Conservation (phyloP, 2,113 vertebrate genomes). For the Platysteira castanea region DNA sequence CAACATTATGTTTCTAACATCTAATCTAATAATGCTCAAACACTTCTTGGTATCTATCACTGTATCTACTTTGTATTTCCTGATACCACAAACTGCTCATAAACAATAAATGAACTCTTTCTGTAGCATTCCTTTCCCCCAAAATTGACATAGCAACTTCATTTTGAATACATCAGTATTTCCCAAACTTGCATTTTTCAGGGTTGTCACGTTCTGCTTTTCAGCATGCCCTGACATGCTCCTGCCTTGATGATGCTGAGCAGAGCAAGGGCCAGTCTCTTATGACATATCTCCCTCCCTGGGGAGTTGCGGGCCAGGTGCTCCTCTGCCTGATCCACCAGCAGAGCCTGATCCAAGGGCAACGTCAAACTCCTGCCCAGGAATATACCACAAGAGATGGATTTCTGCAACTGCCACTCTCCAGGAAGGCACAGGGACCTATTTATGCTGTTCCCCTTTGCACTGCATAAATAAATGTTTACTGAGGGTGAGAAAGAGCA, state of each 20-base stretch:
- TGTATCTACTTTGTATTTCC: not conserved
- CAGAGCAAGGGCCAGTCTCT: rapidly evolving
- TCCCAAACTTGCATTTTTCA: not conserved
- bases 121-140: not conserved
- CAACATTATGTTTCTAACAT: not conserved
- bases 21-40: not conserved
- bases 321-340: not conserved
- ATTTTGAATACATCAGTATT: not conserved
- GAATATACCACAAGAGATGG: rapidly evolving
- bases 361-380: not conserved
- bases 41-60: not conserved
- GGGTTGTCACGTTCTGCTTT: not conserved
- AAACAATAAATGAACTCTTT: not conserved
- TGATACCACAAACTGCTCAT: not conserved
- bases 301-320: rapidly evolving
- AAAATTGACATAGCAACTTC: not conserved
- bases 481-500: not conserved
- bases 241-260: not conserved
- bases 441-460: not conserved
- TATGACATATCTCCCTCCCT: not conserved
- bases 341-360: not conserved
- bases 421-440: not conserved
- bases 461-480: not conserved
- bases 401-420: rapidly evolving
- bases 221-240: not conserved